phyloP scores from a whole-genome alignment of 2,797 vertebrate genomes.

The Sebastes jordani region DNA sequence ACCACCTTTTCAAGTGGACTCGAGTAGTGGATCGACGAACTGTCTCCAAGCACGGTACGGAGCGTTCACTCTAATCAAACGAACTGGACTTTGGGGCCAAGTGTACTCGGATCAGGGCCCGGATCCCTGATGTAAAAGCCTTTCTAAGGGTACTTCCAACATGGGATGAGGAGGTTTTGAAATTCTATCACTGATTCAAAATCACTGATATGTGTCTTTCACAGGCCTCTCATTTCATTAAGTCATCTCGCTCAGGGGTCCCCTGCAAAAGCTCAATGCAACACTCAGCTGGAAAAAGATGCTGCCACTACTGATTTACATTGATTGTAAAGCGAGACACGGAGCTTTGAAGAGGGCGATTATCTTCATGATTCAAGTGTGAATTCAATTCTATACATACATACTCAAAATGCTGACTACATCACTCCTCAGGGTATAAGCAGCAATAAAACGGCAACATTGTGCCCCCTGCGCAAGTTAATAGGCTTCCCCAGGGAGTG shows the following conservation, averaged over 20 bases:
- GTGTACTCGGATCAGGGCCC: too few species aligned
- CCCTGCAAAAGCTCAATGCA: neutral
- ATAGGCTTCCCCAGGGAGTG: constrained; percentile 11
- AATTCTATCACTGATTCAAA: neutral
- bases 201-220: neutral
- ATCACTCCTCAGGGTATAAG: neutral
- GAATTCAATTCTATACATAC: neutral
- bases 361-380: neutral
- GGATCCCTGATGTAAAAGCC: too few species aligned
- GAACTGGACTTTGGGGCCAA: too few species aligned
- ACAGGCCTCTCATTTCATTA: neutral
- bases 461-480: neutral
- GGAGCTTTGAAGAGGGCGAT: neutral
- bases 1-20: too few species aligned
- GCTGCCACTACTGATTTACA: neutral
- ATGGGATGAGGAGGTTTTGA: neutral
- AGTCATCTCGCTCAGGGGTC: neutral
- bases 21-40: too few species aligned
- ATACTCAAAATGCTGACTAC: constrained; percentile 5
- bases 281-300: neutral
- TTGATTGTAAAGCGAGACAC: neutral
- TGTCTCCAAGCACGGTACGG: too few species aligned
- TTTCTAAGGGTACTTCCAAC: neutral
- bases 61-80: too few species aligned
- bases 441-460: constrained; percentile 7